Conservation (phyloP, 2,797 vertebrate genomes). For the Argyrosomus regius region DNA sequence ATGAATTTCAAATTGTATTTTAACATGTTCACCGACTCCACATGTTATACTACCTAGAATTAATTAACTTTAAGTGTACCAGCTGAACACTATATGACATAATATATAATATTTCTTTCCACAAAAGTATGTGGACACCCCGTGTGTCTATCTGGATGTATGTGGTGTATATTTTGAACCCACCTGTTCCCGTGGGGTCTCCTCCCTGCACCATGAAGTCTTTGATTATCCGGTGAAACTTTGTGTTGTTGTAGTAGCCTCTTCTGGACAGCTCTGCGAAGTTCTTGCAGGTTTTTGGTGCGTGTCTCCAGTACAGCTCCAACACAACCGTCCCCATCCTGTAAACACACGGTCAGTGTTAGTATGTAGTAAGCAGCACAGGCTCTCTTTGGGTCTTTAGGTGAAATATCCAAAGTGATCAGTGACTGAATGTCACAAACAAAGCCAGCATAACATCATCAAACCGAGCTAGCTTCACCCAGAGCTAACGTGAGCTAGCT, state of each 20-base stretch:
- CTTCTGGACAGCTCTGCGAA: slow-evolving; percentile 93
- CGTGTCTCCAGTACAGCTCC: slow-evolving; percentile 96
- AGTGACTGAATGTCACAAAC: background rate
- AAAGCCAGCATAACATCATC: background rate
- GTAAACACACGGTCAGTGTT: slow-evolving; percentile 27
- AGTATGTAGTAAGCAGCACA: background rate
- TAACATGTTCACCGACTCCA: background rate
- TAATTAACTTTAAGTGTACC: background rate
- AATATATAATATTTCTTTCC: background rate
- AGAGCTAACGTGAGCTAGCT: slow-evolving; percentile 31
- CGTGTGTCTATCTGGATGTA: background rate
- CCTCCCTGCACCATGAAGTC: slow-evolving; percentile 97
- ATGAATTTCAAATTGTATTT: background rate
- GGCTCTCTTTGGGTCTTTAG: background rate
- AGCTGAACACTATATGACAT: background rate
- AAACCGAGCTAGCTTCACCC: background rate
- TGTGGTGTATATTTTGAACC: background rate
- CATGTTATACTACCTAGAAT: background rate
- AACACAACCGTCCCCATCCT: slow-evolving; percentile 91
- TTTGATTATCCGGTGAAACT: slow-evolving; percentile 95
- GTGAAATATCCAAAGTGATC: background rate
- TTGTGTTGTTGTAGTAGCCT: slow-evolving; percentile 95
- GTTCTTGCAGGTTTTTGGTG: slow-evolving; percentile 94
- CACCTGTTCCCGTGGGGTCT: slow-evolving; percentile 93
- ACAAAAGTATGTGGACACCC: background rate